Evolutionary conservation across 2,888 invertebrate genomes (phyloP), one percentile per base, ranked within the genome.

Genomic region (Lamellibrachia columna): DNA sequence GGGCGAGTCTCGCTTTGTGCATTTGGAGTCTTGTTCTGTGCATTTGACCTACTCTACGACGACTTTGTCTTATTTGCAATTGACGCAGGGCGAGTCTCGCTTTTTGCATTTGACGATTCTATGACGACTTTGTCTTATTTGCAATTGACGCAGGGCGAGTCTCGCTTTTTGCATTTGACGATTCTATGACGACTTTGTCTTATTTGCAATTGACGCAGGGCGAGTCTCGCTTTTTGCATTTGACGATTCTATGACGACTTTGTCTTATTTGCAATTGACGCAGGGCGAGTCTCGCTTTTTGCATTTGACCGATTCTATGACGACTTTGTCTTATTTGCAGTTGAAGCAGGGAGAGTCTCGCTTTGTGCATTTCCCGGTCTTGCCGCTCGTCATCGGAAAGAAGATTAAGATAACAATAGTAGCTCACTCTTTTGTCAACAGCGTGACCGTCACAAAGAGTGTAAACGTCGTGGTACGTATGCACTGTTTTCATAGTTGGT

Each of bases 361-460:
- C 40, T 93, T 93, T 91, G 60, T 93, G 52, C 90, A 93, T 55
- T 92, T 94, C 60, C 93, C 99, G 0, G 98, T 99, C 60, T 98
- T 99, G 92, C 98, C 99, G 0, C 97, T 98, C 55, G 92, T 93
- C 40, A 90, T 92, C 58, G 97, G 98, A 52, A 98, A 98, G 1
- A 97, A 98, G 94, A 95, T 97, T 28, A 91, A 92, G 28, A 91
- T 93, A 52, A 92, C 58, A 60, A 58, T 92, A n/a, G 7, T 53
- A 11, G 92, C 92, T 7, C 52, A 91, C 28, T 60, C 60, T 11
- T 92, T 91, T 28, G 40, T 91, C 55, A 91, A 90, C 53, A 92
- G 28, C 9, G 55, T 90, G 90, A 55, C 22, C n/a, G 58, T 53
- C n/a, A 40, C 91, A 9, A 52, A 53, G 40, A 91, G 22, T n/a